Evolutionary conservation across 2,113 vertebrate genomes (phyloP).

Genomic region (Rhipidura dahli): DNA sequence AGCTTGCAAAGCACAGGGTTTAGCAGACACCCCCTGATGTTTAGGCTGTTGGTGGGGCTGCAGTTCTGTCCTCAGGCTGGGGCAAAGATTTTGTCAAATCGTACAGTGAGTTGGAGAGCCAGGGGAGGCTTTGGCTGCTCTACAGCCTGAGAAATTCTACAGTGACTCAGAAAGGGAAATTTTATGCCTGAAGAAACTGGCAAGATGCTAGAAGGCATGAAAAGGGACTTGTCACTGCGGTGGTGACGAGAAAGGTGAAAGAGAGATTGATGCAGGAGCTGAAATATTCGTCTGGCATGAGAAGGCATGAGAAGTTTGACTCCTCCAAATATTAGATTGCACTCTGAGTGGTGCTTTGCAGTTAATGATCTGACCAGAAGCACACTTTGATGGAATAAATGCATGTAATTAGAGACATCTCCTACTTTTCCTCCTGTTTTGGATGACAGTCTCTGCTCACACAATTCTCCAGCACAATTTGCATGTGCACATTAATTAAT

Average conservation of each 20-base stretch:
- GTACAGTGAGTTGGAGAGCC: fast-evolving
- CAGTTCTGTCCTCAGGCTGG: neutral
- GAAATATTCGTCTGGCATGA: neutral
- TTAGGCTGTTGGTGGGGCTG: neutral
- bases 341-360: neutral
- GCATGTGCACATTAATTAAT: neutral
- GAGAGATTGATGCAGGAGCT: slow-evolving; percentile 1
- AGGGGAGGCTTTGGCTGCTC: neutral
- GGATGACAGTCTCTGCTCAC: neutral
- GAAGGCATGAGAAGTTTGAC: neutral
- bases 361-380: neutral
- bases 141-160: neutral
- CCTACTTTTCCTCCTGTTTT: neutral
- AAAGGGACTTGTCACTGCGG: neutral
- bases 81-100: neutral
- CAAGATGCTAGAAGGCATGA: neutral
- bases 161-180: slow-evolving; percentile 38
- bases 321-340: neutral
- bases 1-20: neutral
- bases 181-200: slow-evolving; percentile 10
- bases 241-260: neutral
- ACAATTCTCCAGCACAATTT: neutral
- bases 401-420: neutral
- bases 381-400: neutral
- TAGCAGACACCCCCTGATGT: neutral